Conservation (phyloP, 2,797 vertebrate genomes). For the Tapera naevia region DNA sequence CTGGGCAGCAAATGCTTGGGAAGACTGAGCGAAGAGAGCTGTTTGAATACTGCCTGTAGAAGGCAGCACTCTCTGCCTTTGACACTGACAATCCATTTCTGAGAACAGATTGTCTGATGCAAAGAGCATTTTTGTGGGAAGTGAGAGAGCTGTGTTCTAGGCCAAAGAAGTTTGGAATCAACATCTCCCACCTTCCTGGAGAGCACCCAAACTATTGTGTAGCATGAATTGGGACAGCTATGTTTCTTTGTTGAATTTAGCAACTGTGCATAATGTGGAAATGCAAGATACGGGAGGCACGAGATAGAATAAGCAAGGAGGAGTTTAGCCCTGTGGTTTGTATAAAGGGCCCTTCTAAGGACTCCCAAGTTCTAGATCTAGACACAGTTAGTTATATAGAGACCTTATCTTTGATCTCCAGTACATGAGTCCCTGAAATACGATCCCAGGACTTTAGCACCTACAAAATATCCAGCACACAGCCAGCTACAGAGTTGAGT, state of each 20-base stretch:
- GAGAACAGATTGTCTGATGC: neutral
- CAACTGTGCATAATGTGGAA: neutral
- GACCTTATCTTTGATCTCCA: neutral
- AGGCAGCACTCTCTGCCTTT: neutral
- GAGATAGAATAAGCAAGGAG: neutral
- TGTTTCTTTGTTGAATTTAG: neutral
- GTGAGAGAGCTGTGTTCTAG: neutral
- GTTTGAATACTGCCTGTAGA: neutral
- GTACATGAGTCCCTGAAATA: neutral
- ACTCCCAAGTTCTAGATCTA: neutral
- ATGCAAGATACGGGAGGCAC: neutral
- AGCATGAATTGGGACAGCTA: neutral
- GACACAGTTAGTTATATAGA: neutral
- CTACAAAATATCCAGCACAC: neutral
- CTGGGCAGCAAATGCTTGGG: neutral
- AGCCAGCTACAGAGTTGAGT: neutral
- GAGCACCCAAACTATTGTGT: neutral
- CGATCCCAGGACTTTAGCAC: neutral
- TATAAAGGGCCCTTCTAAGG: neutral
- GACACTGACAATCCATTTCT: neutral
- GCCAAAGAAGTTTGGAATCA: neutral
- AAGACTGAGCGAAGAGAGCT: neutral
- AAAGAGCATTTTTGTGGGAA: neutral
- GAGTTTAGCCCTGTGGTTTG: neutral
- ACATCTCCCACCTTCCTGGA: neutral